Base-by-base conservation (phyloP, 2,888 invertebrate genomes). In the Metacarcinus magister region DNA sequence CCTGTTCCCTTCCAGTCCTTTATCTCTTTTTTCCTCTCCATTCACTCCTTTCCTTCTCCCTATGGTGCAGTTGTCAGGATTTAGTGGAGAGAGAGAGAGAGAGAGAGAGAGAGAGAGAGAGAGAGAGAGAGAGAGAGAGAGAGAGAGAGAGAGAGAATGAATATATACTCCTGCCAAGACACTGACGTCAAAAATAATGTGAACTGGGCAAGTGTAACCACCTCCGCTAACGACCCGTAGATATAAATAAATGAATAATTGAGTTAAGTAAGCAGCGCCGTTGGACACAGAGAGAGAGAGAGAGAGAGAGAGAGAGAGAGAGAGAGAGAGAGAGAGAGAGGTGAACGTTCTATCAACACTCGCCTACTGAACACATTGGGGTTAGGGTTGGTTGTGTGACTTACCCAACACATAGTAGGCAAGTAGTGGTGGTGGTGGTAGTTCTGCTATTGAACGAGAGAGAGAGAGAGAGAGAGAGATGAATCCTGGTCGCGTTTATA, bases 41-140 rank as follows among this genome's bases (percentile, higher is more conserved):
- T 82, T 82, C 82, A 10, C 82, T 82, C 32, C 82, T 82, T 32
- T 32, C 32, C 82, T 8, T 32, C 10, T 82, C 32, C 82, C 32
- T 32, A 0, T 32, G 5, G 32, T 82, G 82, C 32, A 7, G 82
- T 82, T 32, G 46, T 32, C 32, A 48, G 48, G 44, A 92, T 82
- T 82, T 82, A 32, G 82, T 67, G 67, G 19, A 28, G 32, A 82
- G 82, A 82, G 75, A 93, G 93, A 93, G 93, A 93, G 67, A 93
- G 93, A 67, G 54, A 43, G 43, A 39, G 93, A 75, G 93, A 39
- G 67, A 67, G 93, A 60, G 39, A 60, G 93, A 93, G 93, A 60
- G 67, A 60, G 93, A 54, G 60, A 93, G 67, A 92, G 92, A 92
- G 92, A 92, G 92, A 92, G 92, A 92, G 92, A 92, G 92, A 92